Evolutionary conservation across 2,888 invertebrate genomes (phyloP).

Genomic region (Zaprionus lineosus): DNA sequence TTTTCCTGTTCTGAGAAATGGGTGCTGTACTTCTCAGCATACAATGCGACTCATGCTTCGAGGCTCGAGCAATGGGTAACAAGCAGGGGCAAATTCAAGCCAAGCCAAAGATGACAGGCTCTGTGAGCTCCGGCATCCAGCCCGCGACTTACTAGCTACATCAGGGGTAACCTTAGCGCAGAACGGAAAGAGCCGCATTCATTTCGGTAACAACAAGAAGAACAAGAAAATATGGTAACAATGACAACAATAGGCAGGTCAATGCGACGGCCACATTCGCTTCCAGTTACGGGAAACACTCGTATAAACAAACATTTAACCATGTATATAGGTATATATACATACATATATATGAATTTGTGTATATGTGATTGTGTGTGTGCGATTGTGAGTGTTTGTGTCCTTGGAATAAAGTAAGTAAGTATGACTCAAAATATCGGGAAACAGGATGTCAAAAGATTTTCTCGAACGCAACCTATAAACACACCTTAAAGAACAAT

Average conservation of each 20-base stretch:
- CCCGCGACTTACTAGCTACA: conserved; percentile 8
- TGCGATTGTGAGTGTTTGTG: no score
- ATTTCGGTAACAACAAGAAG: conserved; percentile 30
- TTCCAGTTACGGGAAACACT: conserved; percentile 15
- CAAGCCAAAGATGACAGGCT: conserved; percentile 24
- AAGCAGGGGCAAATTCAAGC: conserved; percentile 6
- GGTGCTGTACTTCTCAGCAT: conserved; percentile 30
- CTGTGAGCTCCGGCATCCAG: conserved; percentile 9
- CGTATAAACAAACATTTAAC: no score
- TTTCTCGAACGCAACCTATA: no score
- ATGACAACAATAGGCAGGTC: conserved; percentile 61
- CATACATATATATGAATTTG: not conserved
- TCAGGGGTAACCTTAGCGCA: conserved; percentile 21
- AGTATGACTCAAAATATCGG: no score
- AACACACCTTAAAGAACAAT: no score
- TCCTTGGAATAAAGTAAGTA: no score
- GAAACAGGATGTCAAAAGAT: no score
- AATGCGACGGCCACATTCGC: conserved; percentile 19
- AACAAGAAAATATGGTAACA: conserved; percentile 53
- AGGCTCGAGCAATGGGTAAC: conserved; percentile 1
- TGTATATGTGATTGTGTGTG: not conserved
- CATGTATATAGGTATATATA: not conserved
- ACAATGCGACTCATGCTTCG: conserved; percentile 33
- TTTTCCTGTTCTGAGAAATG: conserved; percentile 50
- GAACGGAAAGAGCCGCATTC: conserved; percentile 11